Evolutionary conservation across 2,888 invertebrate species (phyloP).

Genomic region (Phoenoteleia sp.): DNA sequence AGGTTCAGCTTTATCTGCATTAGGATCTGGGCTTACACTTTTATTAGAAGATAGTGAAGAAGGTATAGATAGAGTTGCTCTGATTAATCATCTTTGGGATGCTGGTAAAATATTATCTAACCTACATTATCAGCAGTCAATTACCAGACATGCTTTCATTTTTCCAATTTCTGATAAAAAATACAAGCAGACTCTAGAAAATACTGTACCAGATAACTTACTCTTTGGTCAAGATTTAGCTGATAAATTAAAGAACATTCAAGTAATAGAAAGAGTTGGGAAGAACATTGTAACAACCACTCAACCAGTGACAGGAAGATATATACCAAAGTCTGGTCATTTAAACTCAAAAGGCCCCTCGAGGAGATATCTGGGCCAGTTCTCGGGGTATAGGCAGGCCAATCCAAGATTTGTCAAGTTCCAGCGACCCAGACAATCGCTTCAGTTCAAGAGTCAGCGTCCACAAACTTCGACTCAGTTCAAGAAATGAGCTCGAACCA

Average conservation of each 20-base stretch:
- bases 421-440: neutral
- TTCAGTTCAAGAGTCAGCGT: no score
- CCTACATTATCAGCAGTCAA: neutral
- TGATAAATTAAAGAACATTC: conserved; percentile 7
- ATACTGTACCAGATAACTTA: neutral
- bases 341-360: neutral
- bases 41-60: neutral
- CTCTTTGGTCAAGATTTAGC: neutral
- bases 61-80: neutral
- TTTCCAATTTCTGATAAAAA: conserved; percentile 5
- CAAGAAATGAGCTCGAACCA: neutral
- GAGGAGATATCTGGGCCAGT: neutral
- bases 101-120: neutral
- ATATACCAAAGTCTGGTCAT: conserved; percentile 2
- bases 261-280: neutral
- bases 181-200: neutral
- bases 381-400: neutral
- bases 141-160: conserved; percentile 1
- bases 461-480: no score
- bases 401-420: no score
- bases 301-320: no score
- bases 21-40: neutral
- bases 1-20: conserved; percentile 10
- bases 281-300: neutral
- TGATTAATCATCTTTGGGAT: neutral